Conservation (phyloP, 2,888 invertebrate genomes). For the Neoitamus cyanurus region DNA sequence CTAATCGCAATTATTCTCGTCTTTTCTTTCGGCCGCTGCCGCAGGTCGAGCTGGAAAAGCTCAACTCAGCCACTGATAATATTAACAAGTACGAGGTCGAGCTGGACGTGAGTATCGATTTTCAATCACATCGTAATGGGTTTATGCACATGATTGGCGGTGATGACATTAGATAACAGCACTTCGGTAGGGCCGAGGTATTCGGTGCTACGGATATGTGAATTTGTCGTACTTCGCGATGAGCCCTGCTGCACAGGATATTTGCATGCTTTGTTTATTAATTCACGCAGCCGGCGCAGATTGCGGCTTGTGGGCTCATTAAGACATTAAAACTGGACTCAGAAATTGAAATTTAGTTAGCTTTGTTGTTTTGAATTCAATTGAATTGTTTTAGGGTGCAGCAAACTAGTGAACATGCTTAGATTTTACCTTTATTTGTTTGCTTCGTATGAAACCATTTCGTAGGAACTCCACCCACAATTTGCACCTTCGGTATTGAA, state of each 20-base stretch:
- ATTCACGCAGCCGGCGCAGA: neutral
- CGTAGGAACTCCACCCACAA: too few relatives aligned
- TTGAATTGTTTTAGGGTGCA: neutral
- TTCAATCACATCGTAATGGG: slow-evolving; percentile 26
- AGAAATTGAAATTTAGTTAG: neutral
- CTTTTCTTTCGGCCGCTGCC: slow-evolving; percentile 53
- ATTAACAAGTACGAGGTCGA: slow-evolving; percentile 92
- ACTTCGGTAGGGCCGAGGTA: neutral
- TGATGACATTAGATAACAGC: slow-evolving; percentile 24
- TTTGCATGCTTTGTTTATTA: slow-evolving; percentile 4
- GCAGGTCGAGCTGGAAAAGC: slow-evolving; percentile 85
- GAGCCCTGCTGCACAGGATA: neutral
- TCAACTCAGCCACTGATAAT: slow-evolving; percentile 92
- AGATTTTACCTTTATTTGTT: neutral
- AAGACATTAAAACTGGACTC: too few relatives aligned
- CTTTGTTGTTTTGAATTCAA: neutral
- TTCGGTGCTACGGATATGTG: neutral
- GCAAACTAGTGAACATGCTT: neutral
- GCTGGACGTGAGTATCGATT: slow-evolving; percentile 74
- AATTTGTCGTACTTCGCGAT: neutral
- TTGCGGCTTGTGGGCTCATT: neutral
- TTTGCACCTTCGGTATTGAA: too few relatives aligned
- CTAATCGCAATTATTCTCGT: neutral
- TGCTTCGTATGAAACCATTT: too few relatives aligned
- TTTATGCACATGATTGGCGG: slow-evolving; percentile 31